These are phyloP conservation scores for Heterodera filipjevi DNA, from an alignment of 2,888 invertebrate species.

Conservation along the genomic window DNA sequence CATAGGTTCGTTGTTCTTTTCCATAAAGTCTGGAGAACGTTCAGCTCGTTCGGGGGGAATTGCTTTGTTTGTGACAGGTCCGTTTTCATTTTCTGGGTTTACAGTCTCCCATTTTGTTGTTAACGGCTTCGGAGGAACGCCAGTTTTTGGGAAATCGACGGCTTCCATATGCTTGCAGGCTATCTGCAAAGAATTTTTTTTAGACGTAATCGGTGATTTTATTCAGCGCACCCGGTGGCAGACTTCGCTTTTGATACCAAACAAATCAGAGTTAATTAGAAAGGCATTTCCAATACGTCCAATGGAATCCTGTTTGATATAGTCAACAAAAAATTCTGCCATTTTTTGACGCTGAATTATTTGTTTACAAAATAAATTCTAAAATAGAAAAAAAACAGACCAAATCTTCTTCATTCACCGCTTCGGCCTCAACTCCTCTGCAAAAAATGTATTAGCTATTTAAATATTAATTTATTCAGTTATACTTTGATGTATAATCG, in stretches of 20 bases:
- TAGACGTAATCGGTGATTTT: neutral
- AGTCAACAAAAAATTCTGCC: conserved; percentile 64
- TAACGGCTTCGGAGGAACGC: conserved; percentile 45
- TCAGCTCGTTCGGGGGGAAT: conserved; percentile 44
- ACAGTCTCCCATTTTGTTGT: conserved; percentile 38
- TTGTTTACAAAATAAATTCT: neutral
- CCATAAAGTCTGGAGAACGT: conserved; percentile 50
- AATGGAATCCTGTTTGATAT: conserved; percentile 64
- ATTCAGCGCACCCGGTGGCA: conserved; percentile 11
- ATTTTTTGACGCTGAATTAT: conserved; percentile 38
- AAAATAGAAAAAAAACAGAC: conserved; percentile 10
- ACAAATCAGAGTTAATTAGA: conserved; percentile 63
- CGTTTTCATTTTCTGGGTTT: neutral
- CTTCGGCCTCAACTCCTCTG: conserved; percentile 21
- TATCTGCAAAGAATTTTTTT: conserved; percentile 44
- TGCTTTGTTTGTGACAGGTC: neutral
- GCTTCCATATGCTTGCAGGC: conserved; percentile 62
- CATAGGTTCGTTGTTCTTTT: conserved; percentile 47
- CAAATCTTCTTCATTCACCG: conserved; percentile 36
- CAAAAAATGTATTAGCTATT: neutral
- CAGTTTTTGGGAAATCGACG: conserved; percentile 66
- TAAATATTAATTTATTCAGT: neutral
- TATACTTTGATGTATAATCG: conserved; percentile 42
- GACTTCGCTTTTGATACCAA: conserved; percentile 47
- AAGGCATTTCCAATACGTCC: conserved; percentile 65